Evolutionary conservation across 2,113 vertebrate genomes (phyloP).

Genomic region (Nerophis lumbriciformis): DNA sequence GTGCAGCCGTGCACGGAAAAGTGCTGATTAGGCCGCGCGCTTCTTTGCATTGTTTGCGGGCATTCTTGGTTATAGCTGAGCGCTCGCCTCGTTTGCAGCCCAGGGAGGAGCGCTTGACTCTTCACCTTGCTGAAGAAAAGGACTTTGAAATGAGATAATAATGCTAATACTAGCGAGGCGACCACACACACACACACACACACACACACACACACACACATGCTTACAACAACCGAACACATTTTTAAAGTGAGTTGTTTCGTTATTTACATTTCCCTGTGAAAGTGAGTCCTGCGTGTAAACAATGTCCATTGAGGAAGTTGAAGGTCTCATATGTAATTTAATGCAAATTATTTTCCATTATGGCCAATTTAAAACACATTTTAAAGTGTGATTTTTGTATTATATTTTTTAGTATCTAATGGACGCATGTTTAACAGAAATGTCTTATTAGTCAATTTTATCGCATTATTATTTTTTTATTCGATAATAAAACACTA

Average conservation of each 20-base stretch:
- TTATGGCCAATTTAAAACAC: too few relatives aligned
- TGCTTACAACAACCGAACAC: neutral
- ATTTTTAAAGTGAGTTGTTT: neutral
- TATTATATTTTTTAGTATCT: too few relatives aligned
- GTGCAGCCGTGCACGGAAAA: constrained; percentile 4
- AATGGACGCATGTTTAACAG: too few relatives aligned
- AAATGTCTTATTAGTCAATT: too few relatives aligned
- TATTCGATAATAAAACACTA: too few relatives aligned
- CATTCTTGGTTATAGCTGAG: constrained; percentile 44
- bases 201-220: constrained; percentile 32
- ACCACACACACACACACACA: constrained; percentile 21
- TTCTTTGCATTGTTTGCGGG: neutral
- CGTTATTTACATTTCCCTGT: too few relatives aligned
- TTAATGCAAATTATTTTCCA: too few relatives aligned
- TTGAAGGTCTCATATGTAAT: too few relatives aligned
- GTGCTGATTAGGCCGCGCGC: neutral
- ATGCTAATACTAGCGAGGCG: constrained; percentile 29
- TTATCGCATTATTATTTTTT: too few relatives aligned
- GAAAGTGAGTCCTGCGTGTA: too few relatives aligned
- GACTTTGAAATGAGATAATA: constrained; percentile 32
- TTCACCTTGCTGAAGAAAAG: constrained; percentile 34
- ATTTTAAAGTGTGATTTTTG: too few relatives aligned
- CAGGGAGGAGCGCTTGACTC: constrained; percentile 49
- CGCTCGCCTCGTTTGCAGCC: constrained; percentile 13
- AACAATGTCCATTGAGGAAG: too few relatives aligned